Evolutionary conservation across 2,888 invertebrate species (phyloP), one percentile per base, ranked within the genome.

Genomic region (Adineta ricciae): DNA sequence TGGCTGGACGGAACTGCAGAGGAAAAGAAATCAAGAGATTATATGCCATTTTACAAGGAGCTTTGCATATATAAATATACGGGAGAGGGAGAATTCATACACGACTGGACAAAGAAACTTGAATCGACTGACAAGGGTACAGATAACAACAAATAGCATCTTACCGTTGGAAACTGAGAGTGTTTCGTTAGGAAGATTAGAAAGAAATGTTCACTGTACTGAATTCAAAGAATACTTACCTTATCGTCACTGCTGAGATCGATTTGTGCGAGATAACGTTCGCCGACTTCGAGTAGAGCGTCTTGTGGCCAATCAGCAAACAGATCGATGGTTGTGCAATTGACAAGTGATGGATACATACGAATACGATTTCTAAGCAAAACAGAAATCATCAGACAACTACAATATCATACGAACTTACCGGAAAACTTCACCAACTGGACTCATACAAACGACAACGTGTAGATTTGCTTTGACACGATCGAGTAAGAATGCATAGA

Each of bases 321-420:
- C 95, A 95, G 96, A 90, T 96, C 95, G 38, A 95, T 95, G 0
- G 95, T 95, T 0, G 95, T 94, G 87, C 94, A 93, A 91, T 95
- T 95, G 78, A 96, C 94, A 86, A 96, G 91, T 0, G 95, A 94
- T 1, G 96, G 96, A 91, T 95, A 96, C 90, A 95, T 95, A 19
- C 95, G 93, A 88, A 96, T 93, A 85, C 95, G 93, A 88, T 94
- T 93, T 88, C 95, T 93, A 88, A 24, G 49, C 16, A 73, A 16
- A 14, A n/a, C 14, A 82, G 11, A 32, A n/a, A 27, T n/a, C n/a
- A n/a, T n/a, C n/a, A n/a, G n/a, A n/a, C n/a, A n/a, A n/a, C n/a
- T 54, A 41, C 11, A 11, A 83, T 50, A 1, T 36, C 7, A 36
- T 8, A 72, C 7, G 11, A 36, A 72, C 24, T 85, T 87, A 91